Base-by-base conservation (phyloP, 2,888 invertebrate species). In the Cheilosia impressa region DNA sequence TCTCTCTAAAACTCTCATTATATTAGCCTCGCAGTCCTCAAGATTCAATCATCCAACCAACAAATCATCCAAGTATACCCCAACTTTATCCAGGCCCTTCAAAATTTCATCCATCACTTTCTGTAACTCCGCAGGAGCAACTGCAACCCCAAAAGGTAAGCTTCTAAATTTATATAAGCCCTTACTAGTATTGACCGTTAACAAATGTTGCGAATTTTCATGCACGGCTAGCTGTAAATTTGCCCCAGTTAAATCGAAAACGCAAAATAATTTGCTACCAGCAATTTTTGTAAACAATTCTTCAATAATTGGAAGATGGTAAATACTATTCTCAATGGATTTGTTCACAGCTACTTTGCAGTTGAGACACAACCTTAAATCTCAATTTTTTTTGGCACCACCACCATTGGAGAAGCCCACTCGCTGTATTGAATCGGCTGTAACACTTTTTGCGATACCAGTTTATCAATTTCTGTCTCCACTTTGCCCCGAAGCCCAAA, bases 91-190 rank as follows among this genome's bases (percentile, higher is more conserved):
- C 19, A 79, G 2, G n/a, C 50, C 57, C 27, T 27, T 27, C 17
- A 68, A 22, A 47, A 66, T 80, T 43, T 73, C 52, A 38, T 73
- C 63, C 57, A 79, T 80, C 2, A 76, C 68, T 13, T 63, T 47
- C n/a, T 80, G 72, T 6, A 85, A 80, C 38, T 72, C 77, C 41
- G 65, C 79, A 1, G 78, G 79, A 31, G 76, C 72, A 22, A 75
- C 75, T 7, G 27, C 22, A n/a, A 84, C 79, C 2, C 78, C 83
- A 71, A 77, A 77, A 15, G 63, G 82, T 38, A 68, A 57, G n/a
- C 68, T 68, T 1, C 57, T 69, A 69, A 34, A 69, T 34, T 24
- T 69, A 15, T 22, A 69, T 55, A 69, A 45, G 19, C 45, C 57
- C n/a, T 57, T 45, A n/a, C 27, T 53, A 10, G 31, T 55, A 43